Conservation (phyloP, 1,140 invertebrate genomes). For the Metaphire vulgaris region DNA sequence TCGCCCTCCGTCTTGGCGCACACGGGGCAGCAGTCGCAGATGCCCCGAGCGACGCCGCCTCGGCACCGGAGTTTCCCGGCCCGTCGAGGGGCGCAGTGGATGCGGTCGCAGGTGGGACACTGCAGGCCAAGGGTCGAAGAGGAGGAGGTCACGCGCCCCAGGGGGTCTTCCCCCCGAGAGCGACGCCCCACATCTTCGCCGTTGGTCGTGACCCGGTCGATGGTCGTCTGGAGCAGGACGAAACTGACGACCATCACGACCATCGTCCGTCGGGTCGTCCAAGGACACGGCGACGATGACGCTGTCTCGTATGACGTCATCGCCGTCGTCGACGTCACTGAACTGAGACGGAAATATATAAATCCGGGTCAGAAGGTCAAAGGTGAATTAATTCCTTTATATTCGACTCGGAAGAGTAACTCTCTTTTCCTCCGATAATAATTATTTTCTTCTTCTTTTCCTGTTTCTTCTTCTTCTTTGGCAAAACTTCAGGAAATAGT, state of each 20-base stretch:
- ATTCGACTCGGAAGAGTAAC: too few relatives aligned
- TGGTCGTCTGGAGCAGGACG: neutral
- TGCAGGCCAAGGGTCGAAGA: constrained; percentile 15
- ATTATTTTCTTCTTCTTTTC: neutral
- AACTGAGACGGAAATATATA: too few relatives aligned
- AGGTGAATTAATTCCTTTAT: too few relatives aligned
- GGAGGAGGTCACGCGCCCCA: neutral
- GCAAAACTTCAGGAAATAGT: neutral
- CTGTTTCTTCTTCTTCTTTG: neutral
- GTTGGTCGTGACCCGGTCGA: neutral
- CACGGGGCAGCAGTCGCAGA: constrained; percentile 47
- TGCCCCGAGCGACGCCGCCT: constrained; percentile 42
- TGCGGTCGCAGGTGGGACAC: constrained; percentile 43
- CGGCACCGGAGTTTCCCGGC: constrained; percentile 37
- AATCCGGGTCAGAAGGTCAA: too few relatives aligned
- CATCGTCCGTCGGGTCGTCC: neutral
- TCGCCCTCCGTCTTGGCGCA: constrained; percentile 45
- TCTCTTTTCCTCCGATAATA: too few relatives aligned
- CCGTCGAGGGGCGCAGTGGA: constrained; percentile 40
- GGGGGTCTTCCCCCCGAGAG: too few relatives aligned
- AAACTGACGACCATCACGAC: neutral
- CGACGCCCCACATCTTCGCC: neutral
- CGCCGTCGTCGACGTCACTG: too few relatives aligned
- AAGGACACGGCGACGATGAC: neutral
- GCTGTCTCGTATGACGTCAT: neutral